Evolutionary conservation across 2,888 invertebrate genomes (phyloP), one percentile per base, ranked within the genome.

Genomic region (Pelosia muscerda): DNA sequence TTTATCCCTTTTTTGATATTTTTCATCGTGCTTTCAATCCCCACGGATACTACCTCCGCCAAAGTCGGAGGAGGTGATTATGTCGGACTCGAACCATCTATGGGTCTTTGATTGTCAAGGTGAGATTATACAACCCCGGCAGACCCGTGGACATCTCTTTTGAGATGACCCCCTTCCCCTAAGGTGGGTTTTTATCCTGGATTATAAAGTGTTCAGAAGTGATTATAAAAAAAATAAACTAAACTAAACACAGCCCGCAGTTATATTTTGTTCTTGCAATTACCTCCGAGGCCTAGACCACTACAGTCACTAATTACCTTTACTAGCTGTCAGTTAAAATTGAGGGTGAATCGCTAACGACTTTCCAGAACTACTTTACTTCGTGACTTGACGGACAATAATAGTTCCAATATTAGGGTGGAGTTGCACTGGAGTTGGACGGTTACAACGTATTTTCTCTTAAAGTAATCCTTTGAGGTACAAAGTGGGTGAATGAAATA

Each of bases 371-470:
- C 83, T 79, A 84, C 79, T 83, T 82, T 81, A 70, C 70, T 74
- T 73, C 75, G 82, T 83, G 85, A 84, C 85, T 84, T 77, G 80
- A 61, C 78, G 58, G 64, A 71, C 75, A 76, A 81, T 81, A 82
- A 79, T 80, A 75, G 72, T 77, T 81, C 72, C 65, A 62, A 59
- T 64, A 63, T 71, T 74, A 58, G 62, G 71, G 72, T 63, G 56
- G 59, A 61, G 71, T 64, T 60, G 38, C 58, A 0, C 56, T 15
- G 9, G 54, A 69, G 68, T 57, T 71, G 26, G 66, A 31, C 55
- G 42, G 62, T 60, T 42, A 23, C n/a, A 13, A 28, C 55, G 19
- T 31, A 11, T 63, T 31, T 22, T 62, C 53, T 31, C 10, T 1
- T 31, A 9, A 10, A 10, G 31, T 10, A 8, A 26, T 1, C 13